Evolutionary conservation across 2,113 vertebrate genomes (phyloP).

Genomic region (Phrynosoma platyrhinos): DNA sequence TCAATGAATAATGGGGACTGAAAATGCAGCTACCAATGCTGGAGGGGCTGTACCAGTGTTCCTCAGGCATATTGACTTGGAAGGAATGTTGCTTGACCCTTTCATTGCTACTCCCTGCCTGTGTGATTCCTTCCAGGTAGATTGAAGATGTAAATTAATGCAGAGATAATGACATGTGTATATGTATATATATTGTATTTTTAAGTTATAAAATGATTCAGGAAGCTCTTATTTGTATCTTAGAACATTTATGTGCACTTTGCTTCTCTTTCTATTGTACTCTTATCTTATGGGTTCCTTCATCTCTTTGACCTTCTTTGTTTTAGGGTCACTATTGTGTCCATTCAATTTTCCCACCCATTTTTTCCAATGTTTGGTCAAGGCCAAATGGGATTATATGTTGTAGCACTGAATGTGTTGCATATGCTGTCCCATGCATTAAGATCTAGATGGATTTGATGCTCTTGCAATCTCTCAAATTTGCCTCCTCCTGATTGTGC

Average conservation of each 20-base stretch:
- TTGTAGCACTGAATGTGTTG: neutral
- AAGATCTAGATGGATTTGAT: neutral
- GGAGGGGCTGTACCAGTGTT: slow-evolving; percentile 31
- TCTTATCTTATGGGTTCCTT: slow-evolving; percentile 15
- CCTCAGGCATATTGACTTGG: slow-evolving; percentile 1
- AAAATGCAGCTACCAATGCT: slow-evolving; percentile 36
- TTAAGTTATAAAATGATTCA: slow-evolving; percentile 77
- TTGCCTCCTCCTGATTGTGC: neutral
- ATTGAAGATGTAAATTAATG: slow-evolving; percentile 70
- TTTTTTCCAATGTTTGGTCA: slow-evolving; percentile 9
- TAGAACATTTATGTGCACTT: slow-evolving; percentile 49
- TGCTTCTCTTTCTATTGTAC: slow-evolving; percentile 24
- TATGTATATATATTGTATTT: slow-evolving; percentile 67
- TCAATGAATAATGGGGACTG: slow-evolving; percentile 39
- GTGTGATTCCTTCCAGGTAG: slow-evolving; percentile 60
- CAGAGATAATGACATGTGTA: slow-evolving; percentile 46
- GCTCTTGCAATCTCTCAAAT: slow-evolving; percentile 12
- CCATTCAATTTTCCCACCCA: neutral
- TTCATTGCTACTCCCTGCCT: slow-evolving; percentile 32
- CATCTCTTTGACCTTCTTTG: slow-evolving; percentile 42
- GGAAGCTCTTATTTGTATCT: slow-evolving; percentile 52
- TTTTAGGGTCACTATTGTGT: neutral
- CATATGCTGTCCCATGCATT: neutral
- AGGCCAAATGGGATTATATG: slow-evolving; percentile 9
- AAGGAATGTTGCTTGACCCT: slow-evolving; percentile 29